Conservation (phyloP, 2,888 invertebrate genomes). For the Tenthredo mesomela region DNA sequence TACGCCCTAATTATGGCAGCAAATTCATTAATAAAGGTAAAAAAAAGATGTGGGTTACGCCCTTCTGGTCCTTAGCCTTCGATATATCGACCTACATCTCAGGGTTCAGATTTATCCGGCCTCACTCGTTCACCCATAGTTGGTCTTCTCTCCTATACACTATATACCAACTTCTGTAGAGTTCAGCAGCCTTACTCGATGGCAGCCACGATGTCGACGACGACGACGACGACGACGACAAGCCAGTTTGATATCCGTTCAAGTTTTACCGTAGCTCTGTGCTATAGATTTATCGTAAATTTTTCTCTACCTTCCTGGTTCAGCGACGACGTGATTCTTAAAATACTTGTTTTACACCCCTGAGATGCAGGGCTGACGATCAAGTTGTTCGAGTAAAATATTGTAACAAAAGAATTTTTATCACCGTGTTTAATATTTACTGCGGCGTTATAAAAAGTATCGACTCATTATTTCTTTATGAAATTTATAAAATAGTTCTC, state of each 20-base stretch:
- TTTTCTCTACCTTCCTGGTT: constrained; percentile 25
- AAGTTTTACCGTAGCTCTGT: constrained; percentile 36
- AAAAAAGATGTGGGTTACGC: no score
- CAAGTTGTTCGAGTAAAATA: neutral
- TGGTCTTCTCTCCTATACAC: neutral
- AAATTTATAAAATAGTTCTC: neutral
- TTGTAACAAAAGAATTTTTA: constrained; percentile 25
- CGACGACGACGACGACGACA: neutral
- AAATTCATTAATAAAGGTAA: no score
- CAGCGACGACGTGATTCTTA: constrained; percentile 39
- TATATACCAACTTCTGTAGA: neutral
- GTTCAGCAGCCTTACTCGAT: constrained; percentile 24
- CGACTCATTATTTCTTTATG: neutral
- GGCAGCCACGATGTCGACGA: neutral
- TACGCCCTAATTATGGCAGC: no score
- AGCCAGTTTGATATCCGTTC: constrained; percentile 46
- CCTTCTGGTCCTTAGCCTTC: neutral
- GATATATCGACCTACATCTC: constrained; percentile 42
- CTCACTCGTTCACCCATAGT: constrained; percentile 36
- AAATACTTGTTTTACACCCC: constrained; percentile 30
- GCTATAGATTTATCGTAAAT: constrained; percentile 41
- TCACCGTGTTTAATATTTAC: neutral
- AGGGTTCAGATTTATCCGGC: constrained; percentile 30
- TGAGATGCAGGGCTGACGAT: neutral
- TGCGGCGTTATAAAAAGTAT: neutral